Evolutionary conservation across 2,888 invertebrate genomes (phyloP).

Genomic region (Polymixis flavicincta): DNA sequence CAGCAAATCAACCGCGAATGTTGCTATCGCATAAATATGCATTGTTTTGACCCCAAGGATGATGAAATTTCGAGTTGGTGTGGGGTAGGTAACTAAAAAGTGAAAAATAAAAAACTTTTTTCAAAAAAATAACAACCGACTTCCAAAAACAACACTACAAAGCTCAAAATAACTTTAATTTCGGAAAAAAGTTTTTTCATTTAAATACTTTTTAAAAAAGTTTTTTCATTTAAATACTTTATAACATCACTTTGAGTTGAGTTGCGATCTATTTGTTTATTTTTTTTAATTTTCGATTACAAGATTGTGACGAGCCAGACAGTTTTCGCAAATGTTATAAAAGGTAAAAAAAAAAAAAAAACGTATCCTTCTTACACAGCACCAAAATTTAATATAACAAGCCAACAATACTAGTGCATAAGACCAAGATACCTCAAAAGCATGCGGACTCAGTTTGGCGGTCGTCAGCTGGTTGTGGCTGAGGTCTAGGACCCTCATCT

Average conservation of each 20-base stretch:
- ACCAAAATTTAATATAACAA: constrained; percentile 34
- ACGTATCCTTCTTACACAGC: constrained; percentile 15
- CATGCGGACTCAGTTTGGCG: constrained; percentile 91
- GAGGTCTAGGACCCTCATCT: constrained; percentile 92
- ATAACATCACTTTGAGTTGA: not conserved
- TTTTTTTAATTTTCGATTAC: not conserved
- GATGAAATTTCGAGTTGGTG: no score
- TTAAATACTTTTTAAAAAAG: no score
- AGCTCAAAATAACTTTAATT: no score
- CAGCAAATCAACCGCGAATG: no score
- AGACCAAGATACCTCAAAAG: constrained; percentile 91
- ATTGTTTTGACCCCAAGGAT: no score
- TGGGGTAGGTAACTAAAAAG: no score
- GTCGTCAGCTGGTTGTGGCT: constrained; percentile 92
- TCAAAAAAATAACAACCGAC: no score
- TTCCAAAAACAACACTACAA: no score
- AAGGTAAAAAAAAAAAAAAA: constrained; percentile 28
- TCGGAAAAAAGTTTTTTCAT: no score
- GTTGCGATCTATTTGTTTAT: not conserved
- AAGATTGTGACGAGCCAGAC: not conserved
- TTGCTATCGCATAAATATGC: no score
- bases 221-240: not conserved
- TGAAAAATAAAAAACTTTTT: no score
- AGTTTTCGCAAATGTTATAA: not conserved
- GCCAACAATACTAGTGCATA: not conserved